These are phyloP conservation scores for Rhopalosiphum maidis DNA, from an alignment of 1,140 invertebrate species.

Conservation along the genomic window DNA sequence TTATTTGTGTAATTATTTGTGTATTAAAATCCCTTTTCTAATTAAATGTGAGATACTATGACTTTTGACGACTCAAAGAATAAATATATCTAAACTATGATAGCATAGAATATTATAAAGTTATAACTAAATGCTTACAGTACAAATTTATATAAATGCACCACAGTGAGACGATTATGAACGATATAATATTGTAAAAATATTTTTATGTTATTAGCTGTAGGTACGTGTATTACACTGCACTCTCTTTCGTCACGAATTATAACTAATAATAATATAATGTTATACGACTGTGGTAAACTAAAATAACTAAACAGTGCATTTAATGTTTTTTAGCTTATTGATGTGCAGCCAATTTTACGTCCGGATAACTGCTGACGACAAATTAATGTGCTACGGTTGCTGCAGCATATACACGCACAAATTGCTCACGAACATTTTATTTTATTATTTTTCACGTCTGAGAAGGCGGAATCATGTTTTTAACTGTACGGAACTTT, in stretches of 20 bases:
- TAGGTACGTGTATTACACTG: background rate
- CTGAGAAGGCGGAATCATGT: background rate
- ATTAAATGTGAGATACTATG: background rate
- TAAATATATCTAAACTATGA: background rate
- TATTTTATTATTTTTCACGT: background rate
- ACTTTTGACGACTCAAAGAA: background rate
- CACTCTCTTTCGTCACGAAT: background rate
- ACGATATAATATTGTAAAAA: background rate
- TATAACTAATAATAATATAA: constrained; percentile 9
- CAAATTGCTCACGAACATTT: background rate
- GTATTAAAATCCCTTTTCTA: background rate
- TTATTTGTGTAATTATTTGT: background rate
- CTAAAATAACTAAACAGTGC: constrained; percentile 9
- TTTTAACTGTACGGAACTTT: background rate
- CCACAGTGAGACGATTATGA: background rate
- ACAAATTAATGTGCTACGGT: constrained; percentile 26
- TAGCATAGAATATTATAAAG: no score
- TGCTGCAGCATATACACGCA: background rate
- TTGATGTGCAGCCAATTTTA: constrained; percentile 35
- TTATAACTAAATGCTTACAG: no score
- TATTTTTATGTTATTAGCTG: background rate
- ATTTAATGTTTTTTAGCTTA: background rate
- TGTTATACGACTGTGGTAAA: background rate
- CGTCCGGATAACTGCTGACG: background rate
- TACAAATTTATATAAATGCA: background rate